These are phyloP conservation scores for Sitta europaea DNA, from an alignment of 2,113 vertebrate genomes.

Conservation along the genomic window DNA sequence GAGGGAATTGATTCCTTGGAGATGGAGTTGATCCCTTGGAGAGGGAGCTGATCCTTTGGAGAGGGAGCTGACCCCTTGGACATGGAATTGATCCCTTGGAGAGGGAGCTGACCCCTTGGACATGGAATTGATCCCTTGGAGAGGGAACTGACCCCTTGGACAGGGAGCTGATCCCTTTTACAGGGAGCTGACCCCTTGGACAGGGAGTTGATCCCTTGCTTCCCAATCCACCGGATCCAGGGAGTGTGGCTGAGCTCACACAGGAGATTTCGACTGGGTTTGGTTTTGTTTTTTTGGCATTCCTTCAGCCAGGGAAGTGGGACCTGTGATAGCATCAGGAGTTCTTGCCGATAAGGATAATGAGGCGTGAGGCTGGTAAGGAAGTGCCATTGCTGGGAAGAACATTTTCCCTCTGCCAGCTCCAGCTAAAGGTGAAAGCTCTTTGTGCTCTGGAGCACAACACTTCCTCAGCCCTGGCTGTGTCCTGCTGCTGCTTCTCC, in stretches of 20 bases:
- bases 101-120: too few species aligned
- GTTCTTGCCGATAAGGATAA: background rate
- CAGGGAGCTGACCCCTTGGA: too few species aligned
- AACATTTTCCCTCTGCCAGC: background rate
- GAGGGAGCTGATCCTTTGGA: too few species aligned
- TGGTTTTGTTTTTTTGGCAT: background rate
- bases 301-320: background rate
- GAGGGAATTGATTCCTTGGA: too few species aligned
- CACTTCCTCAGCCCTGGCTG: background rate
- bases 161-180: too few species aligned
- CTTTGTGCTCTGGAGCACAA: background rate
- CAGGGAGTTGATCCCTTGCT: constrained; percentile 22
- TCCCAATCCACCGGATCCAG: background rate
- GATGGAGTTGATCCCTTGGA: too few species aligned
- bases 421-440: background rate
- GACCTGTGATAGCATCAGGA: background rate
- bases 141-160: too few species aligned
- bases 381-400: background rate
- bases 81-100: too few species aligned
- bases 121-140: too few species aligned
- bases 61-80: too few species aligned
- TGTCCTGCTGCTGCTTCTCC: background rate
- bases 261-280: background rate
- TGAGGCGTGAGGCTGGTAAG: background rate
- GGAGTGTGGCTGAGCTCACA: background rate